Percentiles rank a stretch among this genome's conserved stretches.
Evolutionary conservation across 2,888 invertebrate species (phyloP).

Genomic region (Caenorhabditis macrosperma): DNA sequence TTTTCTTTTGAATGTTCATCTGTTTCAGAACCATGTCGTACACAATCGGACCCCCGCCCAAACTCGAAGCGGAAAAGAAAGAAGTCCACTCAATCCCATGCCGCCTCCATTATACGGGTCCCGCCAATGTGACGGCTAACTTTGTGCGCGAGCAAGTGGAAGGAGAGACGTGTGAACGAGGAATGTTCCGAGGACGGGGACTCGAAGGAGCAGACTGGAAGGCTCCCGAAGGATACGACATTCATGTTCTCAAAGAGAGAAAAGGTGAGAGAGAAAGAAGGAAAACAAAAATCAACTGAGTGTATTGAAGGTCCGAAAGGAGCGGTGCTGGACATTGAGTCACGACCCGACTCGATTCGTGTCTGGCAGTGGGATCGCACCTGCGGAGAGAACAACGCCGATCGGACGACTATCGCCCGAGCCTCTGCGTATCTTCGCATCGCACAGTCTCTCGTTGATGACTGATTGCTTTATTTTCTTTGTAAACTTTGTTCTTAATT

Average conservation of each 20-base stretch:
- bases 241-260: slow-evolving; percentile 57
- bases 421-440: slow-evolving; percentile 53
- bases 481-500: no score
- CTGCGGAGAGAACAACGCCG: slow-evolving; percentile 49
- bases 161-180: slow-evolving; percentile 33
- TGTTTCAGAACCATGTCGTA: slow-evolving; percentile 26
- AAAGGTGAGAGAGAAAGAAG: slow-evolving; percentile 18
- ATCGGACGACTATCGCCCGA: slow-evolving; percentile 42
- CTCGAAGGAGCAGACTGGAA: slow-evolving; percentile 55
- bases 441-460: slow-evolving; percentile 38
- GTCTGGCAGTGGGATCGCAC: slow-evolving; percentile 59
- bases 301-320: slow-evolving; percentile 40
- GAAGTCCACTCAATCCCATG: slow-evolving; percentile 72
- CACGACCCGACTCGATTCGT: slow-evolving; percentile 9
- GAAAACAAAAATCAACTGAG: background rate
- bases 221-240: slow-evolving; percentile 47
- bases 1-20: background rate
- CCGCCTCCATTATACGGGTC: slow-evolving; percentile 67
- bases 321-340: slow-evolving; percentile 43
- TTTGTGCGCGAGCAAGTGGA: slow-evolving; percentile 50
- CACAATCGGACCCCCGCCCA: slow-evolving; percentile 35
- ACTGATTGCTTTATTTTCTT: slow-evolving; percentile 13
- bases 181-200: slow-evolving; percentile 60
- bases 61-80: slow-evolving; percentile 19
- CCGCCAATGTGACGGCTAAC: slow-evolving; percentile 60